phyloP scores from a whole-genome alignment of 1,140 invertebrate genomes.

The Drosophila pectinifera region DNA sequence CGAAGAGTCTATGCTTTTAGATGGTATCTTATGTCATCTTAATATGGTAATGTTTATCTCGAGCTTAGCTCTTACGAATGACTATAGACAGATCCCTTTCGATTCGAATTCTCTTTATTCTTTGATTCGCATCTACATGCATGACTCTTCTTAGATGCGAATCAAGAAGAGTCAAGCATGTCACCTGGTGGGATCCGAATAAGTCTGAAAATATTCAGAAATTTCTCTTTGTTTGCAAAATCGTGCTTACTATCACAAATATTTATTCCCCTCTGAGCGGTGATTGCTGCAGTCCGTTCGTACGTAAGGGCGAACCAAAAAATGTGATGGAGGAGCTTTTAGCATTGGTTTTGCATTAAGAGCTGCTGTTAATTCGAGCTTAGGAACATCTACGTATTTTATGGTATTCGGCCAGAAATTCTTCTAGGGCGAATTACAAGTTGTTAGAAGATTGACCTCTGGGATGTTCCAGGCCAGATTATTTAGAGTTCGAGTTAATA shows the following conservation, averaged over 20 bases:
- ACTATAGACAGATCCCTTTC: too few species aligned
- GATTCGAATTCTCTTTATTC: too few species aligned
- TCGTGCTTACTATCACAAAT: not conserved
- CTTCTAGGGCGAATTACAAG: not conserved
- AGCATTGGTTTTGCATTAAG: not conserved
- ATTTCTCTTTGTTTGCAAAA: too few species aligned
- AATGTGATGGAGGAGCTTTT: conserved; percentile 1
- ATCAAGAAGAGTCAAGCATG: too few species aligned
- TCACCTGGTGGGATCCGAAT: too few species aligned
- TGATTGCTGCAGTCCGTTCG: not conserved
- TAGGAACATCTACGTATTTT: not conserved
- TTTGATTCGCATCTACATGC: too few species aligned
- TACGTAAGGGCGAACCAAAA: not conserved
- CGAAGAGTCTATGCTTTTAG: too few species aligned
- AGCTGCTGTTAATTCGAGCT: not conserved
- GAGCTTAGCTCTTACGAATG: too few species aligned
- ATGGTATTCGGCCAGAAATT: not conserved
- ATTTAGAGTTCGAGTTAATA: not conserved
- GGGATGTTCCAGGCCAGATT: not conserved
- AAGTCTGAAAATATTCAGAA: too few species aligned
- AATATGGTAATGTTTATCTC: too few species aligned
- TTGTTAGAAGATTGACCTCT: not conserved
- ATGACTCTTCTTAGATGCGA: too few species aligned
- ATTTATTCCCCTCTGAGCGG: conserved; percentile 1
- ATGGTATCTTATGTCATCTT: too few species aligned